Evolutionary conservation across 2,113 vertebrate genomes (phyloP).

Genomic region (Sprattus sprattus): DNA sequence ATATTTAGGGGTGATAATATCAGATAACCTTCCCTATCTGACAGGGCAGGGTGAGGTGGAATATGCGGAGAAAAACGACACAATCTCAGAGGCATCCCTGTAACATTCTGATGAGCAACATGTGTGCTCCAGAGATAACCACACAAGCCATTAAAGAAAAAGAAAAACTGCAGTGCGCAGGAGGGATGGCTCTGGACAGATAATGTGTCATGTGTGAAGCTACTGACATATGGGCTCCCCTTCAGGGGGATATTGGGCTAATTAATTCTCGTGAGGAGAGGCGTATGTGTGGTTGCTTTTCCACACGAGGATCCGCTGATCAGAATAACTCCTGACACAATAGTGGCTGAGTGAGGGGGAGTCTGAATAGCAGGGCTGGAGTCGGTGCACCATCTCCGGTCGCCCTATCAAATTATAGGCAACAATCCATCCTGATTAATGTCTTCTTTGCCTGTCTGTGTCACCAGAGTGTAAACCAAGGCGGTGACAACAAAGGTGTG

Average conservation of each 20-base stretch:
- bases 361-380: background rate
- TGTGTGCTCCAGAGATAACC: background rate
- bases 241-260: background rate
- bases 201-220: background rate
- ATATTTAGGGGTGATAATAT: background rate
- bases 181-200: background rate
- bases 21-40: background rate
- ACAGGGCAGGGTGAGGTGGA: background rate
- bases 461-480: background rate
- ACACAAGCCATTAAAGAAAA: background rate
- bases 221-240: background rate
- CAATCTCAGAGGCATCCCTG: background rate
- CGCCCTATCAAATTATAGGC: background rate
- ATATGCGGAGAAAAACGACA: background rate
- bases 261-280: constrained; percentile 1
- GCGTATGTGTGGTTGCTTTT: background rate
- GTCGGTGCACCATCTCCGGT: background rate
- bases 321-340: background rate
- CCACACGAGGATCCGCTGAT: background rate
- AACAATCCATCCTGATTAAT: background rate
- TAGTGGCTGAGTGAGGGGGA: background rate
- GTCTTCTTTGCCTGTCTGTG: background rate
- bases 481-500: background rate
- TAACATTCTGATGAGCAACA: background rate
- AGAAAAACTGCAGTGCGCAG: background rate